phyloP scores from a whole-genome alignment of 1,140 invertebrate species.

The Atopsyche davidsoni region DNA sequence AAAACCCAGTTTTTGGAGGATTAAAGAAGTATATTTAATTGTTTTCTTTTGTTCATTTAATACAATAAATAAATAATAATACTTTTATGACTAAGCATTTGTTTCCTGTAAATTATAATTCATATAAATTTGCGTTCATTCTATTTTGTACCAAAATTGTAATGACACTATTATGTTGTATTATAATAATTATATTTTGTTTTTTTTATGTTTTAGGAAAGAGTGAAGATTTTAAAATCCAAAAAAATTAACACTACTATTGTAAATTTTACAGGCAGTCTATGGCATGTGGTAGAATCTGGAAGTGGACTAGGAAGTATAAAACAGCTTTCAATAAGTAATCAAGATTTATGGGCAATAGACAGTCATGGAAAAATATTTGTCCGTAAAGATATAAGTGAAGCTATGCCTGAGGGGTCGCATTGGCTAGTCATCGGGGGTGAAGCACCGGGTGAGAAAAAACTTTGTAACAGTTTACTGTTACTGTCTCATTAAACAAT shows the following conservation, averaged over 20 bases:
- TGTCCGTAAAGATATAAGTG: constrained; percentile 19
- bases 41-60: too few relatives aligned
- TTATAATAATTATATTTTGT: too few relatives aligned
- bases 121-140: too few relatives aligned
- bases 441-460: constrained; percentile 24
- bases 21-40: too few relatives aligned
- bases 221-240: too few relatives aligned
- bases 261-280: constrained; percentile 14
- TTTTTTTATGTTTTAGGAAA: too few relatives aligned
- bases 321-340: constrained; percentile 23
- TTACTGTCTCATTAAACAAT: background rate
- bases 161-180: too few relatives aligned
- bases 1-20: too few relatives aligned
- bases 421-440: constrained; percentile 24
- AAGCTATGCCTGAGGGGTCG: constrained; percentile 26
- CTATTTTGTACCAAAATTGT: too few relatives aligned
- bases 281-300: constrained; percentile 26
- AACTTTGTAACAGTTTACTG: background rate
- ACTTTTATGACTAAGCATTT: too few relatives aligned
- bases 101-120: too few relatives aligned
- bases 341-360: constrained; percentile 22
- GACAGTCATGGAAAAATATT: constrained; percentile 26
- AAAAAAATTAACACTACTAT: background rate
- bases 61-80: too few relatives aligned
- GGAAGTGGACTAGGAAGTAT: constrained; percentile 17